These are phyloP conservation scores for Thymelicus acteon DNA, from an alignment of 2,888 invertebrate genomes.

Conservation along the genomic window DNA sequence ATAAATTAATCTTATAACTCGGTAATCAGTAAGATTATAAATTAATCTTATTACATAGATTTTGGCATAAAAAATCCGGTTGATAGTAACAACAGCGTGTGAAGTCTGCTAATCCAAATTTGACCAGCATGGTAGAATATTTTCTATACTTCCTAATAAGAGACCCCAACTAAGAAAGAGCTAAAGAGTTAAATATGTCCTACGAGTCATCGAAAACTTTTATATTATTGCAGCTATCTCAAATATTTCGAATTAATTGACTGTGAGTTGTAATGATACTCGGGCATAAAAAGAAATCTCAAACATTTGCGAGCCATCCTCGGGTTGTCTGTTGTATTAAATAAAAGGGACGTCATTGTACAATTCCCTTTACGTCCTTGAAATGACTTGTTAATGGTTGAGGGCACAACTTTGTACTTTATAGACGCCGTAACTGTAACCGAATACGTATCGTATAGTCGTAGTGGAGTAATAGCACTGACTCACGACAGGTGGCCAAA, in stretches of 20 bases:
- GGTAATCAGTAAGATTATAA: too few relatives aligned
- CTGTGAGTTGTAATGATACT: constrained; percentile 1
- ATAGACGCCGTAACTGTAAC: constrained; percentile 8
- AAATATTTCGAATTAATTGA: constrained; percentile 1
- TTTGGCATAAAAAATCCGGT: too few relatives aligned
- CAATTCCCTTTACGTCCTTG: constrained; percentile 28
- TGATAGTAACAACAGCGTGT: too few relatives aligned
- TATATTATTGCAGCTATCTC: background rate
- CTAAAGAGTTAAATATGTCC: too few relatives aligned
- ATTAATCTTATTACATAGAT: too few relatives aligned
- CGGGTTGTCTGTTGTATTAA: constrained; percentile 1
- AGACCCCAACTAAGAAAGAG: too few relatives aligned
- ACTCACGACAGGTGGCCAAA: constrained; percentile 29
- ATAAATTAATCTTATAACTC: too few relatives aligned
- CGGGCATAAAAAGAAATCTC: background rate
- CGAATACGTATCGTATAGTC: constrained; percentile 14
- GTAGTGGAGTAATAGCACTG: constrained; percentile 12
- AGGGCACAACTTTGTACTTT: constrained; percentile 18
- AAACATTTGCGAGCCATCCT: background rate
- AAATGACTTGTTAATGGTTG: constrained; percentile 29
- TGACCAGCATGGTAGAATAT: too few relatives aligned
- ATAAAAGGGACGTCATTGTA: constrained; percentile 20
- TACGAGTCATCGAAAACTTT: too few relatives aligned
- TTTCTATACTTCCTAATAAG: too few relatives aligned
- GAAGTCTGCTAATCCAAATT: too few relatives aligned